Evolutionary conservation across 2,888 invertebrate species (phyloP), one percentile per base, ranked within the genome.

Genomic region (Scaptomyza flava): DNA sequence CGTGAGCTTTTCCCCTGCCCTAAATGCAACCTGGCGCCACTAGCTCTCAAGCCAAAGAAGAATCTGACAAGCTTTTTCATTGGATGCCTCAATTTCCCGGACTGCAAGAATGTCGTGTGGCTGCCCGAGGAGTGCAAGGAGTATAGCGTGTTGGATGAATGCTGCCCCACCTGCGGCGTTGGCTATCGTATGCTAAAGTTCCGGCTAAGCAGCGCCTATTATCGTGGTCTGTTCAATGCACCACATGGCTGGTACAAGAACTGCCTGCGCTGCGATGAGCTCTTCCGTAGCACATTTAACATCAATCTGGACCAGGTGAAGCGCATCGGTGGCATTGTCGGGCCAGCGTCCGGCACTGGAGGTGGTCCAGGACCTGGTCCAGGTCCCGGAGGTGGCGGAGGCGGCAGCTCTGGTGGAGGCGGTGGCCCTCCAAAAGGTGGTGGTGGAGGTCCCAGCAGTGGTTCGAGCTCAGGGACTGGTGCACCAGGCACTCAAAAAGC

Each of bases 71-170:
- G 95, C 41, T 95, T 93, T 82, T 97, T 93, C 89, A 93, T 98
- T 14, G 93, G 95, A 4, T 98, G 98, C 90, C 92, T 94, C 65
- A 95, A 95, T 6, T 98, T 93, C 91, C 98, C 98, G 0, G 93
- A 93, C 12, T 98, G 98, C 89, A 96, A 94, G 85, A 95, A 96
- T 89, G 95, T 94, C 0, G 93, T 97, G 42, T 98, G 98, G 98
- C 93, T 98, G 46, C 96, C 97, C 0, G 92, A 93, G n/a, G 91
- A 93, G 43, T 94, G 97, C 1, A 94, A 95, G 83, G 93, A 93
- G 4, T 93, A 96, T 1, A 93, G 94, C 79, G 94, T 96, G 6
- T 90, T 94, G 36, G 93, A 95, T 9, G 94, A 95, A 42, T 98
- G 98, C 91, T 98, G 98, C 91, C 54, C 62, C 3, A 81, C 51